Base-by-base conservation (phyloP, 2,113 vertebrate genomes). In the Ammospiza nelsoni region DNA sequence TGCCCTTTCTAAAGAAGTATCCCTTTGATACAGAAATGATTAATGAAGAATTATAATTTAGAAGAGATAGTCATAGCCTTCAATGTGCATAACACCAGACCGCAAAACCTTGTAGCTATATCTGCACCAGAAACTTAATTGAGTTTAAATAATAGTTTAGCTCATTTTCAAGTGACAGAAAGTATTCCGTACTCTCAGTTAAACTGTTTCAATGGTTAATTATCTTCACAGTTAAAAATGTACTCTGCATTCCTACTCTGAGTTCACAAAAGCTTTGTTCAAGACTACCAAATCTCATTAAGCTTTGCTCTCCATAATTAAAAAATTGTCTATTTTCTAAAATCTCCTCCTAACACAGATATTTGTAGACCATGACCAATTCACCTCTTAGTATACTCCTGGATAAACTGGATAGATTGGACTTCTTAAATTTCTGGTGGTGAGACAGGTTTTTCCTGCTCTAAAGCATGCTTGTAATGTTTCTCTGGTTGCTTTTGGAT, bases 1-100 rank as follows among this genome's bases (percentile, higher is more conserved):
- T 95, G 74, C 46, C 78, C 33, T 95, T 95, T 91, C 81, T 84
- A 59, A 87, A 73, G 75, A 93, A 78, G 65, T 65, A 79, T 58
- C 46, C 27, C 14, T 94, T 82, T 76, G 67, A 89, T 84, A 79
- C 28, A 65, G 58, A 95, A 94, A 89, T 82, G 52, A 95, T 94
- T 96, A 91, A 95, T 95, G 58, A 94, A 87, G 67, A 83, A 89
- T 90, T 92, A 77, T 84, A 86, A 90, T 88, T 93, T 86, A 69
- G 78, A 89, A 82, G 11, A 76, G 37, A 65, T 52, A 66, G 74
- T 73, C 82, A 51, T 51, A 76, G 29, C 24, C 43, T 91, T 85
- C 84, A 69, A 85, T 78, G 57, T 76, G 66, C 69, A 3, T 62
- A 83, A 66, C 58, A 83, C n/a, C 57, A 85, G 71, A 79, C 62